Conservation (phyloP, 2,888 invertebrate genomes). For the Drosophila meridionalis region DNA sequence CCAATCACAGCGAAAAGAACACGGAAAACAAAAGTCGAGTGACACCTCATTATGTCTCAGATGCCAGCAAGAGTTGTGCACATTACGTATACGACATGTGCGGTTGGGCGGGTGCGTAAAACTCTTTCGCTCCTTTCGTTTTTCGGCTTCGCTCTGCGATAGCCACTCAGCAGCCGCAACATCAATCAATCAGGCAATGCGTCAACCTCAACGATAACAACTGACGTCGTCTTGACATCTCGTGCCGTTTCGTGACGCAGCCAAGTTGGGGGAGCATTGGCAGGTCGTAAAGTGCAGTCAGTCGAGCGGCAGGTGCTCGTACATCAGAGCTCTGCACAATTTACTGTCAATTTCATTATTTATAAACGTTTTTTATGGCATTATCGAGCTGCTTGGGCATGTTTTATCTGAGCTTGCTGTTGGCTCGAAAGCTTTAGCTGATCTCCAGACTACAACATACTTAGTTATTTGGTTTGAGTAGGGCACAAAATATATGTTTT, state of each 20-base stretch:
- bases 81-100: conserved; percentile 53
- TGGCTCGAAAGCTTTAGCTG: background rate
- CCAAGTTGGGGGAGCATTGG: conserved; percentile 30
- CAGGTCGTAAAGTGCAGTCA: conserved; percentile 69
- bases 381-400: conserved; percentile 1
- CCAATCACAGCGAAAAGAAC: conserved; percentile 25
- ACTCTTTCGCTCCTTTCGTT: background rate
- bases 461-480: background rate
- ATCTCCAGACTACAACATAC: background rate
- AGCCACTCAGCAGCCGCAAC: conserved; percentile 55
- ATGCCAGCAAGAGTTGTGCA: conserved; percentile 26
- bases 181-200: conserved; percentile 70
- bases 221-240: conserved; percentile 28
- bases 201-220: conserved; percentile 45
- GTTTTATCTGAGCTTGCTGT: conserved; percentile 10
- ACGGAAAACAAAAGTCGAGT: conserved; percentile 3
- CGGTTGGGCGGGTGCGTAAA: conserved; percentile 13
- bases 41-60: conserved; percentile 29
- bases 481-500: background rate
- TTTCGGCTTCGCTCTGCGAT: conserved; percentile 11
- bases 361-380: conserved; percentile 57
- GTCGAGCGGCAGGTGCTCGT: conserved; percentile 36
- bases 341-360: conserved; percentile 70
- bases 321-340: conserved; percentile 46
- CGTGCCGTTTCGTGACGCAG: background rate